A percentile compares a stretch with the other conserved stretches of the same genome.
These are phyloP conservation scores for Cyprinodon variegatus DNA, from an alignment of 2,113 vertebrate species.

Conservation along the genomic window DNA sequence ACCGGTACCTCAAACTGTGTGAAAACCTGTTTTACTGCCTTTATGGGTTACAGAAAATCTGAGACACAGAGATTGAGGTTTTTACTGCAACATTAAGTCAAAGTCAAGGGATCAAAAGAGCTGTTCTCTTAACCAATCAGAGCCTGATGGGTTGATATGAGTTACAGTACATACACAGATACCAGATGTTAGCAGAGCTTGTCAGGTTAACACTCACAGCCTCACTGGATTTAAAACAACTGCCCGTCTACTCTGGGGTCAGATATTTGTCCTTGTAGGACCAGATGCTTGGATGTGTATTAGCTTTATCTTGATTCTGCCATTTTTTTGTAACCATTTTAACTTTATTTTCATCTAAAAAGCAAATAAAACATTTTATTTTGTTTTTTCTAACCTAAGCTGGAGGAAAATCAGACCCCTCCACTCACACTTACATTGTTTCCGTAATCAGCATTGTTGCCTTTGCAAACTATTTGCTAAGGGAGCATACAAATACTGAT, in stretches of 20 bases:
- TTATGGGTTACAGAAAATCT: conserved; percentile 10
- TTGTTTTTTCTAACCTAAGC: background rate
- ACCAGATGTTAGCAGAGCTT: background rate
- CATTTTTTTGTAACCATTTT: background rate
- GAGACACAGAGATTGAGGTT: background rate
- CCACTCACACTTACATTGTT: no score
- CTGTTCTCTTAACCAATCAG: background rate
- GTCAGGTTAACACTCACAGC: background rate
- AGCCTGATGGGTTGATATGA: background rate
- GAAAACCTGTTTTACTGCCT: conserved; percentile 26
- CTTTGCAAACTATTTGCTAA: no score
- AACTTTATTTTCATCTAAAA: background rate
- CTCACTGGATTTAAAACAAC: background rate
- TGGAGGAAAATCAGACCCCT: no score
- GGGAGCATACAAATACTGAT: background rate
- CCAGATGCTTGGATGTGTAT: background rate
- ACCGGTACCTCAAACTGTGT: conserved; percentile 15
- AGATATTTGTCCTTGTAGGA: conserved; percentile 1
- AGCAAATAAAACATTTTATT: no score
- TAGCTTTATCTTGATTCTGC: background rate
- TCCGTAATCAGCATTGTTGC: no score
- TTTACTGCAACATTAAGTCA: conserved; percentile 2
- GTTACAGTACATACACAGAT: background rate
- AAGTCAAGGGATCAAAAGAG: background rate
- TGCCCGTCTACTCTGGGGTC: background rate